Conservation (phyloP, 2,888 invertebrate species). For the Unio pictorum region DNA sequence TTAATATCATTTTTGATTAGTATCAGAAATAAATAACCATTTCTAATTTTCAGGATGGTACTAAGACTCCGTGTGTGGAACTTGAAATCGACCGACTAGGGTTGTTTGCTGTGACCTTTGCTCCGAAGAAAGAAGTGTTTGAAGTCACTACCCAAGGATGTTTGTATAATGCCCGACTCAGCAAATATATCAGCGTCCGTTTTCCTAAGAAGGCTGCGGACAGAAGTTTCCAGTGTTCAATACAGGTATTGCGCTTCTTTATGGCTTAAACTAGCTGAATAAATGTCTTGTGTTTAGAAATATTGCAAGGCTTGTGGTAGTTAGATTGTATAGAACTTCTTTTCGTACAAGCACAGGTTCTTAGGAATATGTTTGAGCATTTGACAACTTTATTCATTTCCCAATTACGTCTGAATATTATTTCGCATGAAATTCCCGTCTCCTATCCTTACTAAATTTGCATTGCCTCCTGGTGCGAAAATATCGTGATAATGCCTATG, state of each 20-base stretch:
- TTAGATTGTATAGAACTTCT: too few species aligned
- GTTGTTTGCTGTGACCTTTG: conserved; percentile 61
- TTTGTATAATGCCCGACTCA: conserved; percentile 64
- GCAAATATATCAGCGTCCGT: conserved; percentile 61
- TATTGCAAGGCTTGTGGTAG: too few species aligned
- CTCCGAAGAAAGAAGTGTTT: conserved; percentile 60
- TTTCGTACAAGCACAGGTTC: too few species aligned
- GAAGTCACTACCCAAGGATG: conserved; percentile 64
- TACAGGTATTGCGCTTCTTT: conserved; percentile 48
- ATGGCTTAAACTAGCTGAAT: too few species aligned
- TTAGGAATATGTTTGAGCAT: too few species aligned
- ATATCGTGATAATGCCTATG: too few species aligned
- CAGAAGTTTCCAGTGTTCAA: conserved; percentile 55
- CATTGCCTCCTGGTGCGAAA: too few species aligned
- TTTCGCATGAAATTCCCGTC: too few species aligned
- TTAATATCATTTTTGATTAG: not conserved
- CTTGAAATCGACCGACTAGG: conserved; percentile 60
- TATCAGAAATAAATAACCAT: not conserved
- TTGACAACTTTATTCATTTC: too few species aligned
- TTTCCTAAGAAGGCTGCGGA: conserved; percentile 68
- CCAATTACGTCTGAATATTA: too few species aligned
- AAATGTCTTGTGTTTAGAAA: too few species aligned
- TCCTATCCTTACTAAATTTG: too few species aligned
- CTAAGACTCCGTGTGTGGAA: conserved; percentile 47
- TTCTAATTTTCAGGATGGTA: conserved; percentile 30